Conservation (phyloP, 1,140 invertebrate genomes). For the Nilaparvata lugens region DNA sequence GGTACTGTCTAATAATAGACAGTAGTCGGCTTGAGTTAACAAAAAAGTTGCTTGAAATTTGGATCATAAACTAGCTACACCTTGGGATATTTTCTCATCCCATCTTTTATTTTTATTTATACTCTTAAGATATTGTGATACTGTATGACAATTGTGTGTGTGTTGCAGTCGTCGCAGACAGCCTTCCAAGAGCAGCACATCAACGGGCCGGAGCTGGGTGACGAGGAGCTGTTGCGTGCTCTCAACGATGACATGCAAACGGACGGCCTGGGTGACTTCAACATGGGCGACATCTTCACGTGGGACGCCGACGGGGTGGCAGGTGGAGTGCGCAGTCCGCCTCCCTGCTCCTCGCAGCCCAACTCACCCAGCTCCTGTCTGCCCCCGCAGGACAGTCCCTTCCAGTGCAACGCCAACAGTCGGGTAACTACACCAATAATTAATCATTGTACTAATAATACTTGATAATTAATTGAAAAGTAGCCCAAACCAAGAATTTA, state of each 20-base stretch:
- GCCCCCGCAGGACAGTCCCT: constrained; percentile 48
- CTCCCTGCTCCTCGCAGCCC: constrained; percentile 42
- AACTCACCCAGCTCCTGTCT: constrained; percentile 48
- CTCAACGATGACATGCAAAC: constrained; percentile 58
- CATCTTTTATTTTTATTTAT: too few species aligned
- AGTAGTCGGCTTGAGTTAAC: too few species aligned
- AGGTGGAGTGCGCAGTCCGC: constrained; percentile 49
- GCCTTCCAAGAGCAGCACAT: constrained; percentile 75
- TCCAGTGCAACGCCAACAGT: constrained; percentile 44
- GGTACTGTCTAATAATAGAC: constrained; percentile 1
- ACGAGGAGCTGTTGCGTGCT: constrained; percentile 62
- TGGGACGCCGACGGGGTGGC: constrained; percentile 50
- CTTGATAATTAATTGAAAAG: too few species aligned
- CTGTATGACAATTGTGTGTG: not conserved
- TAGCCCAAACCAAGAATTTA: too few species aligned
- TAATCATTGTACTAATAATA: too few species aligned
- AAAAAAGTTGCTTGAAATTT: too few species aligned
- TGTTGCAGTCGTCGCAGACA: constrained; percentile 67
- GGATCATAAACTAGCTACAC: too few species aligned
- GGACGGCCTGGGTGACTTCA: constrained; percentile 63
- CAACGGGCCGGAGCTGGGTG: constrained; percentile 60
- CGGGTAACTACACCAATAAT: constrained; percentile 11
- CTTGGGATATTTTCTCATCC: constrained; percentile 12
- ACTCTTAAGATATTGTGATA: constrained; percentile 6
- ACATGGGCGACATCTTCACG: constrained; percentile 55